Percentiles rank a stretch among this genome's conserved stretches.
phyloP scores from a whole-genome alignment of 2,113 vertebrate genomes.

The Tachysurus vachellii region DNA sequence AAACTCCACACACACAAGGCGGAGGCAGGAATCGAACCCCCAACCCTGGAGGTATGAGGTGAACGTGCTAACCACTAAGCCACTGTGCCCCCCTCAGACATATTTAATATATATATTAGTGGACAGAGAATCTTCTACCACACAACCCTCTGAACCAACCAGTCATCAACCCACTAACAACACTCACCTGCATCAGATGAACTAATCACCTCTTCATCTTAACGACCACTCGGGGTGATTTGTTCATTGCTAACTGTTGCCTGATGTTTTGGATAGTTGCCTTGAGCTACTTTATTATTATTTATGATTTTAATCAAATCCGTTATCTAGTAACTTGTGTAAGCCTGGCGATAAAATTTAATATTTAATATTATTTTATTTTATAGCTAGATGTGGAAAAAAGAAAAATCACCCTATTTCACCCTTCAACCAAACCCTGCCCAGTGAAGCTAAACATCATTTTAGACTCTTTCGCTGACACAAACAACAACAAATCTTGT shows the following conservation, averaged over 20 bases:
- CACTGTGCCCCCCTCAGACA: too few relatives aligned
- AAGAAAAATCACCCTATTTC: too few relatives aligned
- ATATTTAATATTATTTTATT: background rate
- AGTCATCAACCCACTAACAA: background rate
- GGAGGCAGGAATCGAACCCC: too few relatives aligned
- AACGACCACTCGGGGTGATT: background rate
- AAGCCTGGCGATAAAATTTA: background rate
- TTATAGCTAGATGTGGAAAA: too few relatives aligned
- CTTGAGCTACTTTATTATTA: background rate
- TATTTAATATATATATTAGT: background rate
- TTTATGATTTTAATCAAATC: background rate
- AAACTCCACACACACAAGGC: too few relatives aligned
- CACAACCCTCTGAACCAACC: background rate
- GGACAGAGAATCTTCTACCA: background rate
- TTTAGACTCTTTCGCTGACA: too few relatives aligned
- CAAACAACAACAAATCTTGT: background rate
- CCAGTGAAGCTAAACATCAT: too few relatives aligned
- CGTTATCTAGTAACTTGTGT: background rate
- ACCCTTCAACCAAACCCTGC: too few relatives aligned
- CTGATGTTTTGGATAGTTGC: background rate
- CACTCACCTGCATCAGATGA: background rate
- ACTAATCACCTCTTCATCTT: background rate
- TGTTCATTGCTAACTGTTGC: background rate
- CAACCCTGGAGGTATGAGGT: too few relatives aligned
- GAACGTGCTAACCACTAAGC: too few relatives aligned